Evolutionary conservation across 2,797 vertebrate genomes (phyloP).

Genomic region (Microchirus variegatus): DNA sequence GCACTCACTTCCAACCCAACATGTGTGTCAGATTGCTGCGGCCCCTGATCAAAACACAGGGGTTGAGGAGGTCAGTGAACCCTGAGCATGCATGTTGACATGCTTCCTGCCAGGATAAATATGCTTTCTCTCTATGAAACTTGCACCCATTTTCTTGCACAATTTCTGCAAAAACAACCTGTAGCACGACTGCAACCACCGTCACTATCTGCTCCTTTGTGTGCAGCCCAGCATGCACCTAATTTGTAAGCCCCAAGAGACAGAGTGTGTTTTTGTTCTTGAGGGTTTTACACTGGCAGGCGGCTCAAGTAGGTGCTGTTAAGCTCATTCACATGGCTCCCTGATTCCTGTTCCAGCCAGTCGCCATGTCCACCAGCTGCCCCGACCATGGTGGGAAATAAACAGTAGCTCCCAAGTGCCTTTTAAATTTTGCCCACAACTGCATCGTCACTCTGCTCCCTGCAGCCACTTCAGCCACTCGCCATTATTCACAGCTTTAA

Average conservation of each 20-base stretch:
- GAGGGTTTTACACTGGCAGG: slow-evolving; percentile 58
- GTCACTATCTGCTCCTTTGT: slow-evolving; percentile 9
- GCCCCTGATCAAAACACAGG: slow-evolving; percentile 41
- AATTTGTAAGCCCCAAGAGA: slow-evolving; percentile 46
- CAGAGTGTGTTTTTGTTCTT: slow-evolving; percentile 51
- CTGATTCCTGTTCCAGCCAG: slow-evolving; percentile 63
- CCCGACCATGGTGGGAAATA: slow-evolving; percentile 55
- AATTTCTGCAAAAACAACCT: not conserved
- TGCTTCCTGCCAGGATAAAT: slow-evolving; percentile 5
- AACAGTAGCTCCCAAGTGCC: slow-evolving; percentile 48
- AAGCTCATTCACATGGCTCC: slow-evolving; percentile 79
- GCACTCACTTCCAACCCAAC: slow-evolving; percentile 13
- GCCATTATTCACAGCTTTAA: slow-evolving; percentile 25
- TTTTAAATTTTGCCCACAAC: slow-evolving; percentile 31
- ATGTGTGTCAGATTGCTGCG: slow-evolving; percentile 29
- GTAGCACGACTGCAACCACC: not conserved
- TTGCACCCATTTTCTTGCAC: not conserved
- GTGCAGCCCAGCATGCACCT: slow-evolving; percentile 26
- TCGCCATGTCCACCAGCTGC: slow-evolving; percentile 63
- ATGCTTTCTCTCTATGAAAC: not conserved
- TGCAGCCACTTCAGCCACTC: slow-evolving; percentile 34
- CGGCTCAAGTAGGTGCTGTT: slow-evolving; percentile 72
- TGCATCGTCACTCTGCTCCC: slow-evolving; percentile 18
- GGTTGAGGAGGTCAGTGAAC: slow-evolving; percentile 30
- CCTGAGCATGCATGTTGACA: slow-evolving; percentile 10